phyloP scores from a whole-genome alignment of 2,797 vertebrate species.

The Cyprinodon diabolis region DNA sequence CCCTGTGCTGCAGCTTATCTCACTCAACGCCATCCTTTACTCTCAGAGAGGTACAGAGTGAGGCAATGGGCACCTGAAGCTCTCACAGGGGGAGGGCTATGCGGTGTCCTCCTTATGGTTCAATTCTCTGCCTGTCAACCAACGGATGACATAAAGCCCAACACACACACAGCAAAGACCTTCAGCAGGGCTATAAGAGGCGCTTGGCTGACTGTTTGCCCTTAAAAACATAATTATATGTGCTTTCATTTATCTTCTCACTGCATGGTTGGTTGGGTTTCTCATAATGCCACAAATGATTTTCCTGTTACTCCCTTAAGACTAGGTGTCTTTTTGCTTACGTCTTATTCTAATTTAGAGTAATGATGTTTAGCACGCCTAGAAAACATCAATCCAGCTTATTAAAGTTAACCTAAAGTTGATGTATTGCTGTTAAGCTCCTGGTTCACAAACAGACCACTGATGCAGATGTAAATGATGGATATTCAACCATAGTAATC shows the following conservation, averaged over 20 bases:
- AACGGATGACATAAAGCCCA: slow-evolving; percentile 46
- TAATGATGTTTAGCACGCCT: neutral
- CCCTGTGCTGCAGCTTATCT: slow-evolving; percentile 50
- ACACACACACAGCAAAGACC: slow-evolving; percentile 38
- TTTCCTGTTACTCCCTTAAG: slow-evolving; percentile 16
- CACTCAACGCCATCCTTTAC: slow-evolving; percentile 42
- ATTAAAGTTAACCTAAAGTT: slow-evolving; percentile 21
- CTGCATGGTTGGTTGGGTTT: slow-evolving; percentile 41
- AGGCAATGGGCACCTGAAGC: slow-evolving; percentile 35
- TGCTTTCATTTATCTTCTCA: slow-evolving; percentile 46
- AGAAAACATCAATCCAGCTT: slow-evolving; percentile 7
- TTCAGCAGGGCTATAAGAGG: slow-evolving; percentile 36
- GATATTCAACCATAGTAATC: too few species aligned
- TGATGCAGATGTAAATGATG: too few species aligned
- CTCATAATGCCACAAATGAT: slow-evolving; percentile 41
- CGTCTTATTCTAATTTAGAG: slow-evolving; percentile 14
- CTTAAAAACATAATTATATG: slow-evolving; percentile 34
- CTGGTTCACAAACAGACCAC: neutral
- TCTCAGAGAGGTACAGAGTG: slow-evolving; percentile 36
- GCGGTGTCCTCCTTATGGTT: slow-evolving; percentile 49
- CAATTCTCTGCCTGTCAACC: slow-evolving; percentile 60
- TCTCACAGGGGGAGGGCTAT: slow-evolving; percentile 18
- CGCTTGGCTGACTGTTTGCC: slow-evolving; percentile 27
- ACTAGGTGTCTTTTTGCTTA: slow-evolving; percentile 33
- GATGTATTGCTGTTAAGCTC: slow-evolving; percentile 14